Evolutionary conservation across 2,888 invertebrate genomes (phyloP), one percentile per base, ranked within the genome.

Genomic region (Drosophila borealis): DNA sequence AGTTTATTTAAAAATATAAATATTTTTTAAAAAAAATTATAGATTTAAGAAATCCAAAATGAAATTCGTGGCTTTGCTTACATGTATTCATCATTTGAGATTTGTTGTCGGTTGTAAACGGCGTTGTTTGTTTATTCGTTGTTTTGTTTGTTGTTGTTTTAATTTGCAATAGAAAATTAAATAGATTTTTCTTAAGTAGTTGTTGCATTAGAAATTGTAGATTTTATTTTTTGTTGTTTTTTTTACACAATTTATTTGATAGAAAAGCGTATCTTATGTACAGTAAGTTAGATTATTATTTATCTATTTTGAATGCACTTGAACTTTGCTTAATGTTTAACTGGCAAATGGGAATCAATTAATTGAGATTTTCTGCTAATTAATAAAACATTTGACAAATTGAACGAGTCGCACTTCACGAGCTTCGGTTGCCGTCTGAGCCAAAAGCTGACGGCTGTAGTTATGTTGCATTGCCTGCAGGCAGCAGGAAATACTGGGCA

Each of bases 121-220:
- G 91, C 90, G 91, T 90, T 90, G 90, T 89, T 77, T 80, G 45
- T 71, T 87, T 61, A 86, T 90, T 90, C 90, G 90, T 90, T 90
- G 90, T 51, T 70, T 61, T 55, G 44, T 50, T 51, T 55, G 39
- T 44, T 66, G n/a, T 25, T 41, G 41, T 57, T 33, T 51, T 37
- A 13, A 29, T 49, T 42, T 60, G 39, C 44, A 68, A 48, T 66
- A 63, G 50, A 76, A 75, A 74, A 64, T 61, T 70, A 54, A 57
- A 46, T 54, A 55, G 33, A 68, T 51, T 70, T 61, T 62, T 29
- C 55, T 39, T 9, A 54, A 14, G 37, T 59, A 49, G 48, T 57
- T 63, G 48, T 54, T 74, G 54, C 54, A 61, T 70, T 59, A 66
- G 54, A 65, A 41, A 6, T 48, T 51, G 37, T 59, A 45, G 42